These are phyloP conservation scores for Neomonachus schauinslandi DNA, from an alignment of 2,113 vertebrate genomes.

Conservation along the genomic window DNA sequence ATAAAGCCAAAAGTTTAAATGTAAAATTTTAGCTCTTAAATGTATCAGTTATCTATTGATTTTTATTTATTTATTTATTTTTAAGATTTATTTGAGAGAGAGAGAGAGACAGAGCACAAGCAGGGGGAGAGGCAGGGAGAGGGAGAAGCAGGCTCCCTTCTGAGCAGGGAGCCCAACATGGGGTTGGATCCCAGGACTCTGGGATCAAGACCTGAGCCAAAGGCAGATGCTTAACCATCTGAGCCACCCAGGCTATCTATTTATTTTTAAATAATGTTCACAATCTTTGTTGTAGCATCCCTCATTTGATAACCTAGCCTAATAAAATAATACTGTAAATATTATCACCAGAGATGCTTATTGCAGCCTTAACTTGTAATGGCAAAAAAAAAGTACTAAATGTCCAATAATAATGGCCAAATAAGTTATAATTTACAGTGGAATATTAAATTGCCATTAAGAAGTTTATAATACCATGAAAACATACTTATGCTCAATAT, in stretches of 20 bases:
- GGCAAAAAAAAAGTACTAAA: neutral
- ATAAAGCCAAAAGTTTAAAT: neutral
- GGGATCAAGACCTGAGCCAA: too few species aligned
- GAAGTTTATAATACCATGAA: neutral
- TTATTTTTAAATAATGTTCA: neutral
- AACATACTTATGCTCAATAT: neutral
- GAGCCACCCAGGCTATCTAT: neutral
- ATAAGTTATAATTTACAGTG: neutral
- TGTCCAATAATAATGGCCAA: neutral
- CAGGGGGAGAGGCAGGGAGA: too few species aligned
- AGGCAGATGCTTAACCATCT: too few species aligned
- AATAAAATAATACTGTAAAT: neutral
- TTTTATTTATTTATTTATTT: neutral
- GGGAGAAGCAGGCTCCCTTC: too few species aligned
- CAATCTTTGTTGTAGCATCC: neutral
- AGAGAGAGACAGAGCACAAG: too few species aligned
- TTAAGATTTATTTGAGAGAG: too few species aligned
- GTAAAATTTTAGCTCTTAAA: conserved; percentile 30
- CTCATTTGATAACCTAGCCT: neutral
- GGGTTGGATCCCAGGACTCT: too few species aligned
- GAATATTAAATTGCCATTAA: neutral
- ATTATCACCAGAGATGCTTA: neutral
- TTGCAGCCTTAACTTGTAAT: neutral
- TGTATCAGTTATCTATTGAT: neutral
- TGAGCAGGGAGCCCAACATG: too few species aligned